phyloP scores from a whole-genome alignment of 2,888 invertebrate species.

The Eustalomyia histrio region DNA sequence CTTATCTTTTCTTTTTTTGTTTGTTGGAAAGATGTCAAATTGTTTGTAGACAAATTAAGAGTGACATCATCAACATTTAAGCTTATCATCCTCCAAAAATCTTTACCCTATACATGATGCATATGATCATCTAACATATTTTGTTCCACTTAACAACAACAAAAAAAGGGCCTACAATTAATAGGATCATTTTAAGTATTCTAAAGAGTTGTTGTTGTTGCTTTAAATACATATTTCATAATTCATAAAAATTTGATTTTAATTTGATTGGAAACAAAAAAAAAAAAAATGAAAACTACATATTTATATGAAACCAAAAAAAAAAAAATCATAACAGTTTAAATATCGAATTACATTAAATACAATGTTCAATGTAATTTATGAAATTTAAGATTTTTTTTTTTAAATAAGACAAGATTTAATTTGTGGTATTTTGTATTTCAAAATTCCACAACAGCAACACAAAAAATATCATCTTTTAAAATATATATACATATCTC shows the following conservation, averaged over 20 bases:
- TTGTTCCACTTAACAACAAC: neutral
- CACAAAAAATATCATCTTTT: slow-evolving; percentile 37
- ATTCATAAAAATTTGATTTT: slow-evolving; percentile 36
- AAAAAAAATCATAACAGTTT: slow-evolving; percentile 44
- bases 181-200: slow-evolving; percentile 28
- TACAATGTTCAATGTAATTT: slow-evolving; percentile 56
- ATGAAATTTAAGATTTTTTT: slow-evolving; percentile 58
- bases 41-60: slow-evolving; percentile 67
- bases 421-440: neutral
- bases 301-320: too few relatives aligned
- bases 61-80: slow-evolving; percentile 73
- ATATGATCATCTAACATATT: slow-evolving; percentile 19
- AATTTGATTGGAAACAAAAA: slow-evolving; percentile 50
- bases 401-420: neutral
- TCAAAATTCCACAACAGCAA: slow-evolving; percentile 7
- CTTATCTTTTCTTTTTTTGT: slow-evolving; percentile 23
- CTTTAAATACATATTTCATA: slow-evolving; percentile 54
- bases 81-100: slow-evolving; percentile 57
- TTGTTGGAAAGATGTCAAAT: slow-evolving; percentile 53
- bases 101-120: slow-evolving; percentile 15
- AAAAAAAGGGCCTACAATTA: slow-evolving; percentile 15
- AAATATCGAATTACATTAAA: slow-evolving; percentile 63
- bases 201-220: neutral
- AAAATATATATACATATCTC: neutral
- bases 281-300: slow-evolving; percentile 14